Evolutionary conservation across 2,888 invertebrate genomes (phyloP).

Genomic region (Eupithecia insigniata): DNA sequence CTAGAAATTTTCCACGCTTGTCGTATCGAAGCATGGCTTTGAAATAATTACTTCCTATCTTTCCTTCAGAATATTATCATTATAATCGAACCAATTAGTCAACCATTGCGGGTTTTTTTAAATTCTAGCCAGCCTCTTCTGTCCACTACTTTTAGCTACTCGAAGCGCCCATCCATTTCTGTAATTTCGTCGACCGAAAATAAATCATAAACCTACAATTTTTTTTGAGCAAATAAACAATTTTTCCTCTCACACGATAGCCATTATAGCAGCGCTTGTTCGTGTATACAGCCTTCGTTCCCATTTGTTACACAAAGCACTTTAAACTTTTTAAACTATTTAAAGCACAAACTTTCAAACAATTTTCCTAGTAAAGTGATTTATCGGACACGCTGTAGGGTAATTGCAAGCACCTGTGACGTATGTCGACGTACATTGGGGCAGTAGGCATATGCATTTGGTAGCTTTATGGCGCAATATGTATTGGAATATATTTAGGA

Average conservation of each 20-base stretch:
- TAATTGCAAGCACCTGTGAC: constrained; percentile 39
- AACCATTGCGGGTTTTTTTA: background rate
- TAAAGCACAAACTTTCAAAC: constrained; percentile 27
- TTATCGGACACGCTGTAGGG: constrained; percentile 33
- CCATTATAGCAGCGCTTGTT: background rate
- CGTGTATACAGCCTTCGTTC: background rate
- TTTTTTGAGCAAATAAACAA: background rate
- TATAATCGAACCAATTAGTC: background rate
- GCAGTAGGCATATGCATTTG: constrained; percentile 21
- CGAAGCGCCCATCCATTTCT: background rate
- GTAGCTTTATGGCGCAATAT: constrained; percentile 14
- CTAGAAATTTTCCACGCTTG: background rate
- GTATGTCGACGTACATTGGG: constrained; percentile 31
- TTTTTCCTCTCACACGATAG: background rate
- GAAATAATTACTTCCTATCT: background rate
- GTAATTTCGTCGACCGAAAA: background rate
- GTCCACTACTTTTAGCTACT: background rate
- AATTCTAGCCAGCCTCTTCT: background rate
- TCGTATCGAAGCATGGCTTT: background rate
- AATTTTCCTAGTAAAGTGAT: constrained; percentile 38
- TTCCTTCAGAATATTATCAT: background rate
- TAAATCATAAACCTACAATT: background rate
- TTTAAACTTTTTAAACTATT: constrained; percentile 34
- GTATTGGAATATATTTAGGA: background rate
- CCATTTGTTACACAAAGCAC: constrained; percentile 17